phyloP scores from a whole-genome alignment of 2,797 vertebrate species.

The Gallirallus australis region DNA sequence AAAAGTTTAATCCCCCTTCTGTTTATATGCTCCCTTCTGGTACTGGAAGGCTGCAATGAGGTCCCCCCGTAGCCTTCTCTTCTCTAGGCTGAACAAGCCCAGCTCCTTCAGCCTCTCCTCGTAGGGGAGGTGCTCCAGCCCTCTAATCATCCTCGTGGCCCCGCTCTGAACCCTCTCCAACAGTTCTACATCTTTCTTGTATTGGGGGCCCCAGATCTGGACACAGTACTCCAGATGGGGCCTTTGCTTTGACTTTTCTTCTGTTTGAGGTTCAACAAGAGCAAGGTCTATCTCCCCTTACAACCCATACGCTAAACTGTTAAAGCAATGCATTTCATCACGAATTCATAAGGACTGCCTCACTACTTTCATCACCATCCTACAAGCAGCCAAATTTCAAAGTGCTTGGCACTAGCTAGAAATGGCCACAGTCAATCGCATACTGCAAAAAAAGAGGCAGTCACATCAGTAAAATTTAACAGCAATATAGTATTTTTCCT shows the following conservation, averaged over 20 bases:
- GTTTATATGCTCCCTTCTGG: no score
- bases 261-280: background rate
- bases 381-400: background rate
- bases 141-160: no score
- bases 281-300: background rate
- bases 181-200: no score
- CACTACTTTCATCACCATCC: fast-evolving
- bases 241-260: background rate
- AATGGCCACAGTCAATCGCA: background rate
- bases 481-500: background rate
- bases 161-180: no score
- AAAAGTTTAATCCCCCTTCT: no score
- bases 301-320: background rate
- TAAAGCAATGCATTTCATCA: background rate
- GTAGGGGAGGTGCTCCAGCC: no score
- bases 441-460: background rate
- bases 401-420: background rate
- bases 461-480: background rate
- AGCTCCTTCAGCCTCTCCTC: no score
- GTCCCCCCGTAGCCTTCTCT: no score
- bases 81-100: no score
- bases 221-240: no score
- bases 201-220: no score
- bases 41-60: no score
- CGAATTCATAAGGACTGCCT: background rate